A percentile compares a stretch with the other conserved stretches of the same genome.
phyloP scores from a whole-genome alignment of 2,113 vertebrate genomes.

The Protomyctophum bolini region DNA sequence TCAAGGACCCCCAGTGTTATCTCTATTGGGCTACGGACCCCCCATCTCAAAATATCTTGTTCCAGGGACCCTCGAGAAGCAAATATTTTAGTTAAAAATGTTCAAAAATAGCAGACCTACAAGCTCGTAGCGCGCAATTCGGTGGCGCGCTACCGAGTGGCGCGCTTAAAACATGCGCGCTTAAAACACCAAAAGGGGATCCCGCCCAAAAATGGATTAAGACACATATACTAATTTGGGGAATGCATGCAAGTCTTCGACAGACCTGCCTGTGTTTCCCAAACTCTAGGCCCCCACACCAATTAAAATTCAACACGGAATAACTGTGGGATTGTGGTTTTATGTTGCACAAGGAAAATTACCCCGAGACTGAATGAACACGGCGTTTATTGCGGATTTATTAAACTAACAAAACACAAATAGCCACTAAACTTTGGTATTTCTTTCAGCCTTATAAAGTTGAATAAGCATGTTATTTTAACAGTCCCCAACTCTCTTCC shows the following conservation, averaged over 20 bases:
- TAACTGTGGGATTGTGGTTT: slow-evolving; percentile 27
- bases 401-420: slow-evolving; percentile 12
- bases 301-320: slow-evolving; percentile 6
- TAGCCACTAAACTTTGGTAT: neutral
- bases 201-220: too few species aligned
- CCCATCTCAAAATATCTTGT: too few species aligned
- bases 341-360: slow-evolving; percentile 19
- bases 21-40: too few species aligned
- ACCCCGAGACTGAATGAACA: slow-evolving; percentile 7
- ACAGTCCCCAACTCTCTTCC: neutral
- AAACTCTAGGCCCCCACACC: neutral
- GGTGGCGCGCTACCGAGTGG: too few species aligned
- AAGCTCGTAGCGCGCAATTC: too few species aligned
- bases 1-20: too few species aligned
- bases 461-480: neutral
- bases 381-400: slow-evolving; percentile 7
- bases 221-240: neutral
- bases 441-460: neutral
- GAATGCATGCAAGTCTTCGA: neutral
- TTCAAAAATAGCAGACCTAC: too few species aligned
- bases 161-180: too few species aligned
- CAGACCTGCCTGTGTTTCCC: slow-evolving; percentile 16
- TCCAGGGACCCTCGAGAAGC: too few species aligned
- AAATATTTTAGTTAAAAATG: too few species aligned
- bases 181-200: too few species aligned